A percentile compares a stretch with the other conserved stretches of the same genome.
Conservation (phyloP, 2,888 invertebrate genomes). For the Deroplatys truncata region DNA sequence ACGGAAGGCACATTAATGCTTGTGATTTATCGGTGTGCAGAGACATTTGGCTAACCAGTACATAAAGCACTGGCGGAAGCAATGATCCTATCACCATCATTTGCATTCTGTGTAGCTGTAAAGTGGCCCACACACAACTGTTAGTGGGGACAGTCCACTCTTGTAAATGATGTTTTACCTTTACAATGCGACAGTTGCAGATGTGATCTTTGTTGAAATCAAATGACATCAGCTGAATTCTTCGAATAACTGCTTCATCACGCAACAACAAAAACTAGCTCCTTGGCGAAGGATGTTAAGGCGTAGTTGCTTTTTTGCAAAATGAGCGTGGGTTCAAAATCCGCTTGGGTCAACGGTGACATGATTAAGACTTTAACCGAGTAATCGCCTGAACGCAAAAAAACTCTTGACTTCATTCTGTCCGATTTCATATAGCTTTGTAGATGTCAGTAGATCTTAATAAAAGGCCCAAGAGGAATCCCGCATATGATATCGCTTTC, state of each 20-base stretch:
- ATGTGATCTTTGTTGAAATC: not conserved
- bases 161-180: not conserved
- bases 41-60: not conserved
- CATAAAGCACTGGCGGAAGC: not conserved
- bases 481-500: too few species aligned
- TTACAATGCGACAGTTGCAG: not conserved
- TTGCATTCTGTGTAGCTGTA: not conserved
- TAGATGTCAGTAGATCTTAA: too few species aligned
- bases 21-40: not conserved
- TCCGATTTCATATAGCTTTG: too few species aligned
- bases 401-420: not conserved
- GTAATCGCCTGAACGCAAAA: not conserved
- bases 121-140: not conserved
- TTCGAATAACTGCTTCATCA: not conserved
- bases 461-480: too few species aligned
- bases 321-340: not conserved
- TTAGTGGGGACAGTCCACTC: not conserved
- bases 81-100: not conserved
- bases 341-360: not conserved
- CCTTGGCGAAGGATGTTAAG: not conserved
- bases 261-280: not conserved
- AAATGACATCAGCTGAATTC: not conserved
- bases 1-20: not conserved
- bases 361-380: not conserved
- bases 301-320: not conserved